Evolutionary conservation across 2,888 invertebrate species (phyloP), one percentile per base, ranked within the genome.

Genomic region (Aspidiotus destructor): DNA sequence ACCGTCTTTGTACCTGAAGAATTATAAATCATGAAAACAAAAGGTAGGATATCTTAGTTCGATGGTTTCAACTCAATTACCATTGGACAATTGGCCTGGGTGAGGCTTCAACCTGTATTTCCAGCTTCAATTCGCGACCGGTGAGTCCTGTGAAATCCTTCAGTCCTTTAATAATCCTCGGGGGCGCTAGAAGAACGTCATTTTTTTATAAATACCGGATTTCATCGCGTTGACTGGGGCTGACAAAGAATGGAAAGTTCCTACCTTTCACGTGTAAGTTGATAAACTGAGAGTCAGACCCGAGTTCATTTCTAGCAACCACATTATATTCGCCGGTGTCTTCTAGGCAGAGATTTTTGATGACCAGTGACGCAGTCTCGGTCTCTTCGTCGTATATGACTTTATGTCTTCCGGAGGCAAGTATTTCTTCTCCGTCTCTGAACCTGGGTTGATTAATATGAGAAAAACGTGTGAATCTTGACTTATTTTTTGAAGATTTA

Each of bases 351-450:
- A 93, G 89, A 75, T 88, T 87, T 79, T 92, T 92, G 70, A 97
- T 93, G 1, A 92, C 86, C 58, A 97, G 81, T 0, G 93, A 89
- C 81, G 92, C 86, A 70, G 84, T 88, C 77, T 94, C 92, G 70
- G 84, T 65, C 89, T 94, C 92, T 78, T 93, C 93, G 78, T 93
- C 93, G 79, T 89, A 90, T 7, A 94, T 80, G 77, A 90, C 85
- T 75, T 89, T 89, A 75, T 89, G 87, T 74, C 89, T 85, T 0
- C 86, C 85, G 70, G 89, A 87, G 8, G 89, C 83, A 72, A 87
- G 84, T 48, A 94, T 82, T 70, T 87, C 81, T 76, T 87, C 81
- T 0, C 89, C 89, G 70, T 90, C 87, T 75, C 91, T 89, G 61
- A 85, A 86, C 84, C 75, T 75, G 17, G 28, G 28, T 28, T 28